Evolutionary conservation across 2,113 vertebrate genomes (phyloP).

Genomic region (Andinoacara biseriatus): DNA sequence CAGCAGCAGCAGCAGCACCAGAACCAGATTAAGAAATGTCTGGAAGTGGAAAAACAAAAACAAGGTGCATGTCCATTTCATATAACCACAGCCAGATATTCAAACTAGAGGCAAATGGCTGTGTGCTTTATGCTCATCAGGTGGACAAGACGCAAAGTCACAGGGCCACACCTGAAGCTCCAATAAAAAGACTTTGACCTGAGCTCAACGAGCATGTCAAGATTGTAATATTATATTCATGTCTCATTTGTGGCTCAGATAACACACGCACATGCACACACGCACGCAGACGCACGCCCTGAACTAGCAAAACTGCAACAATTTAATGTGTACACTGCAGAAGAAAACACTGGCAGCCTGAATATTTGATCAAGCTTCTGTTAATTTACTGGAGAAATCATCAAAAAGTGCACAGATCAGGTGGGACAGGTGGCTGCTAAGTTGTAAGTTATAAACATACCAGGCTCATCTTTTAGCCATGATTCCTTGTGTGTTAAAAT

Average conservation of each 20-base stretch:
- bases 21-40: slow-evolving; percentile 34
- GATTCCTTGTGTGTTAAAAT: too few species aligned
- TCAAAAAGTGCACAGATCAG: not conserved
- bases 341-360: not conserved
- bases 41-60: slow-evolving; percentile 9
- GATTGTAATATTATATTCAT: not conserved
- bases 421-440: too few species aligned
- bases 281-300: not conserved
- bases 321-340: not conserved
- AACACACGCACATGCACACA: not conserved
- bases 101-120: slow-evolving; percentile 75
- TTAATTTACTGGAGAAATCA: not conserved
- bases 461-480: too few species aligned
- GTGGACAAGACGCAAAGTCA: slow-evolving; percentile 30
- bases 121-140: slow-evolving; percentile 15
- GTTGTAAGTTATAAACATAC: too few species aligned
- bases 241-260: not conserved
- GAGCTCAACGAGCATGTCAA: not conserved
- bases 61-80: not conserved
- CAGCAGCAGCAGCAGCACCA: not conserved
- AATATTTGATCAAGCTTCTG: not conserved
- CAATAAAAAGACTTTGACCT: slow-evolving; percentile 71
- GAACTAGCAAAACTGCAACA: not conserved
- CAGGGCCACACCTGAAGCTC: slow-evolving; percentile 48
- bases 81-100: slow-evolving; percentile 43